Evolutionary conservation across 2,113 vertebrate species (phyloP), one percentile per base, ranked within the genome.

Genomic region (Xiphophorus hellerii): DNA sequence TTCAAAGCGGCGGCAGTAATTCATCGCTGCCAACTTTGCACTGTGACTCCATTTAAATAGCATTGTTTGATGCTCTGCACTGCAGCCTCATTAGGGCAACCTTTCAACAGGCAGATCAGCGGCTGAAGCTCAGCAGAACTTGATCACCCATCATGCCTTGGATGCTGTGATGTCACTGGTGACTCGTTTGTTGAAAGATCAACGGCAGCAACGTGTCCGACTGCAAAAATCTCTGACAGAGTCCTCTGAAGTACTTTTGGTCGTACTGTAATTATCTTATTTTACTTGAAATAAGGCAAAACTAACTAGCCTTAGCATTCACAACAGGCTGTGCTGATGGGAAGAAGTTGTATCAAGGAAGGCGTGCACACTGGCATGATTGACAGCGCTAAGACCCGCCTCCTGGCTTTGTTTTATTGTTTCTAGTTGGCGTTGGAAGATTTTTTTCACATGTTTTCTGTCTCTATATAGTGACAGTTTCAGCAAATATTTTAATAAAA

Each of bases 151-250:
- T 77, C 78, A 5, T 84, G 85, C 84, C 80, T 73, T 74, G 71
- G 84, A 85, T 80, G 69, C 77, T 74, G 70, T 35, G 76, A 66
- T 62, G 42, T 92, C 95, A 92, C 86, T 94, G 96, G 4, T 33
- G 61, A 75, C 66, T 81, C 75, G 61, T 75, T 78, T 83, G 79
- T 93, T 96, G 84, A 96, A 94, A 77, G 96, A 95, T 88, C 94
- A 94, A 95, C 94, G 93, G 33, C 95, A 95, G 87, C 74, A 95
- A 95, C 70, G 90, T 95, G 81, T 95, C n/a, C 35, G 69, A 73
- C 35, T 60, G 64, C 60, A 66, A 69, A 54, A 78, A n/a, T 68
- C 29, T 78, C 51, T 82, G 72, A 76, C 39, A 88, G 28, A 33
- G 64, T 35, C 20, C 44, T 78, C 29, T 77, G 69, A 66, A 63